Evolutionary conservation across 2,113 vertebrate genomes (phyloP).

Genomic region (Zootoca vivipara): DNA sequence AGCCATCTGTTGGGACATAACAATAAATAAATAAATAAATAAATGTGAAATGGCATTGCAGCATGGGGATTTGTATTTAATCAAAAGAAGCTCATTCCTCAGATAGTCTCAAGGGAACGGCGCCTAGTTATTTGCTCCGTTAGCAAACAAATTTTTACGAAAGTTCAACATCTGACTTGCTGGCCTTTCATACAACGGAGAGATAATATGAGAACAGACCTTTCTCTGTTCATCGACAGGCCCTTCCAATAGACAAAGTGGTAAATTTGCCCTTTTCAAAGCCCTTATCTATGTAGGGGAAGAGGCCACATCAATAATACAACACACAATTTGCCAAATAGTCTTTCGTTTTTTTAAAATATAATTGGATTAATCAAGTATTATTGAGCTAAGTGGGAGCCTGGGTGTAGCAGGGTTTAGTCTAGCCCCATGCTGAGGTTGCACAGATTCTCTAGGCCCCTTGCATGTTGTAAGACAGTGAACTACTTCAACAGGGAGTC

Average conservation of each 20-base stretch:
- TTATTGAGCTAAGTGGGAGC: neutral
- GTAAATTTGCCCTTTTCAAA: neutral
- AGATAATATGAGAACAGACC: neutral
- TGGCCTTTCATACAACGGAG: neutral
- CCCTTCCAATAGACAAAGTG: neutral
- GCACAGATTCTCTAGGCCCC: too few species aligned
- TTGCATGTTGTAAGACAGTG: too few species aligned
- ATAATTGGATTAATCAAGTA: neutral
- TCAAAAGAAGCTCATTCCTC: rapidly evolving
- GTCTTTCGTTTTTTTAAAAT: neutral
- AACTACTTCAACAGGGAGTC: too few species aligned
- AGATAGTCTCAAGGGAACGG: neutral
- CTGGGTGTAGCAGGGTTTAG: neutral
- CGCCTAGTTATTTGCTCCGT: rapidly evolving
- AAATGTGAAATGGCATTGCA: neutral
- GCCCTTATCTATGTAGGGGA: neutral
- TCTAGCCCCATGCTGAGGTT: too few species aligned
- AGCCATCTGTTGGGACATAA: neutral
- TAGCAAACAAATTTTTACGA: neutral
- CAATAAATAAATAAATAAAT: neutral
- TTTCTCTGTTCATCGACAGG: neutral
- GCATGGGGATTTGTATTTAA: neutral
- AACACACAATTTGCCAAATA: neutral
- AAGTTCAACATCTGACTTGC: neutral
- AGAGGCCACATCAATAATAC: neutral